Conservation (phyloP, 2,888 invertebrate species). For the Acheta domesticus region DNA sequence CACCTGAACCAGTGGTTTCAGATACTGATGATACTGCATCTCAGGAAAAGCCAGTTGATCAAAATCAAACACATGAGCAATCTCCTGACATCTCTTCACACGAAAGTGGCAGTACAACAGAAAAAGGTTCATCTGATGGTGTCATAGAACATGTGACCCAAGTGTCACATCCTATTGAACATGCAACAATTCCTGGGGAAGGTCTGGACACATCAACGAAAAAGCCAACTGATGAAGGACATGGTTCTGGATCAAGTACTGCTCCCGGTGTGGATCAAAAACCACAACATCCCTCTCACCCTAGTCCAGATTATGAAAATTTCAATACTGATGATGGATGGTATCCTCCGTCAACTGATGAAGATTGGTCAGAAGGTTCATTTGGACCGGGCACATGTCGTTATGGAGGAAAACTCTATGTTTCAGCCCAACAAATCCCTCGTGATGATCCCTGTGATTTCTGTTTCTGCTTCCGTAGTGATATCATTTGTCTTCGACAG, state of each 20-base stretch:
- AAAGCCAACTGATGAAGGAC: background rate
- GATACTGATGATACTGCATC: slow-evolving; percentile 25
- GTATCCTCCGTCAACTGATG: slow-evolving; percentile 41
- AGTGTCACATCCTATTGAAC: background rate
- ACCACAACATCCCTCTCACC: slow-evolving; percentile 67
- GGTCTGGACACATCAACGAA: background rate
- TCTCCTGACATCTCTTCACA: slow-evolving; percentile 27
- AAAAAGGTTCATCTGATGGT: background rate
- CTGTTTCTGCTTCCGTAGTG: slow-evolving; percentile 95
- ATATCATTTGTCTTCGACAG: slow-evolving; percentile 91
- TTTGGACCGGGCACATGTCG: slow-evolving; percentile 88
- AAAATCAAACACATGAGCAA: slow-evolving; percentile 27
- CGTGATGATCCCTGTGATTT: slow-evolving; percentile 93
- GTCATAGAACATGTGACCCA: background rate
- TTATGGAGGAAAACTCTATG: slow-evolving; percentile 88
- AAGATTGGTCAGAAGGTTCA: slow-evolving; percentile 63
- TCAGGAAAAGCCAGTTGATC: slow-evolving; percentile 22
- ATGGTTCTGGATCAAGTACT: background rate
- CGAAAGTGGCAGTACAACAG: background rate
- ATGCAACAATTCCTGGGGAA: slow-evolving; percentile 22
- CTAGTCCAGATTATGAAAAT: slow-evolving; percentile 59
- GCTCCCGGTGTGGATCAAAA: slow-evolving; percentile 56
- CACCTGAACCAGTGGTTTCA: background rate
- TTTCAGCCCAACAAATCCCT: slow-evolving; percentile 92
- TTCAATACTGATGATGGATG: slow-evolving; percentile 22